These are phyloP conservation scores for Eubasilissa splendida DNA, from an alignment of 2,888 invertebrate genomes.

Conservation along the genomic window DNA sequence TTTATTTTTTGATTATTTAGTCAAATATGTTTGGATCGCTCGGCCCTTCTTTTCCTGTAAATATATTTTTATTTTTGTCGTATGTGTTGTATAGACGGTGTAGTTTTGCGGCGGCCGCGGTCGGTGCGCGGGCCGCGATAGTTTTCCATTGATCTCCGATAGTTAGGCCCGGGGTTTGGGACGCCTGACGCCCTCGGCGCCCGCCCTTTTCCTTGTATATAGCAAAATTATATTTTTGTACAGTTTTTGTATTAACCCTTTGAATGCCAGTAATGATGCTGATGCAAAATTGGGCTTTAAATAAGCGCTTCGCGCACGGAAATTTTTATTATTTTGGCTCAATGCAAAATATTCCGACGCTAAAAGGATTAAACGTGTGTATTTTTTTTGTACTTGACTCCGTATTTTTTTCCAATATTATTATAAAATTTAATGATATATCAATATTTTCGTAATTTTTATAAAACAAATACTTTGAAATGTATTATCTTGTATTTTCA, in stretches of 20 bases:
- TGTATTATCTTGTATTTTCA: too few relatives aligned
- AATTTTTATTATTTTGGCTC: constrained; percentile 15
- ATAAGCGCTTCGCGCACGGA: background rate
- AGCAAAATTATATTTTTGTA: constrained; percentile 22
- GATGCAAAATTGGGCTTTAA: background rate
- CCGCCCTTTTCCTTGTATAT: constrained; percentile 47
- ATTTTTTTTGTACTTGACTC: too few relatives aligned
- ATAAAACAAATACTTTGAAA: too few relatives aligned
- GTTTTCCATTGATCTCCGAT: constrained; percentile 58
- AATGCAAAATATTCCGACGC: background rate
- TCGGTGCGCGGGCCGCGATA: constrained; percentile 44
- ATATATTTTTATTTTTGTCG: constrained; percentile 40
- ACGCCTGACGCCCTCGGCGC: constrained; percentile 50
- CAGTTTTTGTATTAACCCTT: constrained; percentile 17
- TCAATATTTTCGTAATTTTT: too few relatives aligned
- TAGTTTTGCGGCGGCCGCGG: constrained; percentile 28
- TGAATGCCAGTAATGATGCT: background rate
- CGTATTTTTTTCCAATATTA: too few relatives aligned
- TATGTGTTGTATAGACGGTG: constrained; percentile 33
- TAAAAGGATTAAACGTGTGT: too few relatives aligned
- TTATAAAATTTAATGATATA: too few relatives aligned
- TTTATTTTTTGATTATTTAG: too few relatives aligned
- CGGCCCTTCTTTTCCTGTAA: constrained; percentile 16
- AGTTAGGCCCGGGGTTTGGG: constrained; percentile 48
- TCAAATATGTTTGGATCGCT: background rate